phyloP scores from a whole-genome alignment of 2,888 invertebrate genomes.

The Arenicola marina region DNA sequence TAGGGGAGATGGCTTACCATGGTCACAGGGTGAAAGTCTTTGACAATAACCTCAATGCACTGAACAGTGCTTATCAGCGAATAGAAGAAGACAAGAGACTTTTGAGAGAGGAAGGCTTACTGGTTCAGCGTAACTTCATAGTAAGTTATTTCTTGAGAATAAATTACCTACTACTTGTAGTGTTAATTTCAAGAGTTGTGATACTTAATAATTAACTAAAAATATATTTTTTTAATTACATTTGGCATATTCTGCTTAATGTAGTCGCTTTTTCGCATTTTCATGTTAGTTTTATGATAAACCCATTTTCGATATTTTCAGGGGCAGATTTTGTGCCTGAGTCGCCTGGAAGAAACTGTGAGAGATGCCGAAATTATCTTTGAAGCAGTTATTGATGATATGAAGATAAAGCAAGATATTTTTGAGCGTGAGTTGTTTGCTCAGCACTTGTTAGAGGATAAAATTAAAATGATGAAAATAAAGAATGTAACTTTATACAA shows the following conservation, averaged over 20 bases:
- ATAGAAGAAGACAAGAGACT: slow-evolving; percentile 60
- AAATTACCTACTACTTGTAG: no score
- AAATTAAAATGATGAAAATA: no score
- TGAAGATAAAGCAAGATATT: slow-evolving; percentile 59
- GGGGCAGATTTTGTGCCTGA: slow-evolving; percentile 62
- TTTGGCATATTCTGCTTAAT: background rate
- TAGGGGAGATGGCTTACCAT: slow-evolving; percentile 63
- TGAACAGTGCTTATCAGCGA: slow-evolving; percentile 56
- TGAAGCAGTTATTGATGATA: slow-evolving; percentile 61
- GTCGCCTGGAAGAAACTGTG: slow-evolving; percentile 62
- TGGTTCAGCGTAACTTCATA: slow-evolving; percentile 57
- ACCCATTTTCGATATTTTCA: slow-evolving; percentile 32
- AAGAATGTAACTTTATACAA: no score
- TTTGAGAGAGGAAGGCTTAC: slow-evolving; percentile 58
- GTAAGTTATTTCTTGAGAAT: slow-evolving; percentile 42
- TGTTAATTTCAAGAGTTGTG: no score
- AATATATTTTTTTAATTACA: background rate
- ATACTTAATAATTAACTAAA: no score
- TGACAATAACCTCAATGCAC: slow-evolving; percentile 51
- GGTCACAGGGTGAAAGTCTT: slow-evolving; percentile 62
- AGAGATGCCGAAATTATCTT: slow-evolving; percentile 62
- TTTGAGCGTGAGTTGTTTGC: slow-evolving; percentile 56
- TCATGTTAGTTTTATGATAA: background rate
- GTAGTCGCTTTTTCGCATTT: background rate
- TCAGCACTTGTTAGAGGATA: no score